Percentiles rank a stretch among this genome's conserved stretches.
These are phyloP conservation scores for Yponomeuta sedellus DNA, from an alignment of 2,888 invertebrate genomes.

Conservation along the genomic window DNA sequence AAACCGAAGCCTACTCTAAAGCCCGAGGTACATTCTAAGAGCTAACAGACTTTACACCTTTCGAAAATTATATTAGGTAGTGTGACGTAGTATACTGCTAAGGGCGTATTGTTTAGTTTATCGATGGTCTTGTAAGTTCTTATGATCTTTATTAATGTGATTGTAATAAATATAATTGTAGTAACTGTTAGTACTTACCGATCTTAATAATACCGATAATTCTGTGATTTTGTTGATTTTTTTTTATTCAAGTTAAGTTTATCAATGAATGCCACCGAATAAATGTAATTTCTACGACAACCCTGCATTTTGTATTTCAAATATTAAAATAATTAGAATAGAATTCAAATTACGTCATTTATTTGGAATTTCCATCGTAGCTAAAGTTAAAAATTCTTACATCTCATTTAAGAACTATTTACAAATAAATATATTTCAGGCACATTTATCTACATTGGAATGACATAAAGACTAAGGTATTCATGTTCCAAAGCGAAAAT, in stretches of 20 bases:
- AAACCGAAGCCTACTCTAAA: too few species aligned
- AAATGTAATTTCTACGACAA: not conserved
- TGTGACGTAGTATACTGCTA: too few species aligned
- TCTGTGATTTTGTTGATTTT: slow-evolving; percentile 1
- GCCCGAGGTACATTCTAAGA: too few species aligned
- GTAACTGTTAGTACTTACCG: too few species aligned
- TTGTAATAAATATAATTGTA: not conserved
- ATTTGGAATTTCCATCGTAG: not conserved
- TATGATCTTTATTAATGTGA: too few species aligned
- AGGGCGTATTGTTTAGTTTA: too few species aligned
- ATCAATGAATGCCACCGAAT: slow-evolving; percentile 6
- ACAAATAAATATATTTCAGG: not conserved
- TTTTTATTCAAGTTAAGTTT: not conserved
- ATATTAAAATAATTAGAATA: not conserved
- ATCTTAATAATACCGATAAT: too few species aligned
- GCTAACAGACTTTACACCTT: too few species aligned
- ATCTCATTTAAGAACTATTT: not conserved
- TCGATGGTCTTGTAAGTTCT: too few species aligned
- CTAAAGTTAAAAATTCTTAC: slow-evolving; percentile 2
- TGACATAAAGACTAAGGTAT: not conserved
- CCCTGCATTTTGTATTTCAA: not conserved
- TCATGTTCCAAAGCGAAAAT: not conserved
- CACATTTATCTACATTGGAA: not conserved
- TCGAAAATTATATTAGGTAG: too few species aligned
- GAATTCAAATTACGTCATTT: not conserved